phyloP scores from a whole-genome alignment of 1,140 invertebrate genomes.

The Drosophila lini region DNA sequence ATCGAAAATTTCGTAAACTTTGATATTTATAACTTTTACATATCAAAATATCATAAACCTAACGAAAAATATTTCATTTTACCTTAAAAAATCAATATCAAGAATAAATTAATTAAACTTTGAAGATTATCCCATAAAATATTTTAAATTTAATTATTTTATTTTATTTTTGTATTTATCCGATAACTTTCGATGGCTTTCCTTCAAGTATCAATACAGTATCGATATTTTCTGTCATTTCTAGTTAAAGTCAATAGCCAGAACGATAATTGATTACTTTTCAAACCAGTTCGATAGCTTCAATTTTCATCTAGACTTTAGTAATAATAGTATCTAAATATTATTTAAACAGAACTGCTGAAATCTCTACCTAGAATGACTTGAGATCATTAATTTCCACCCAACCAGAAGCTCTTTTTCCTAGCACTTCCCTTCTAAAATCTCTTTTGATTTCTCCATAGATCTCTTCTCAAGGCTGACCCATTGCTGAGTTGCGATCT shows the following conservation, averaged over 20 bases:
- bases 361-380: not conserved
- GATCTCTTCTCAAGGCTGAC: conserved; percentile 10
- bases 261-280: too few species aligned
- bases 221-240: too few species aligned
- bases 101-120: too few species aligned
- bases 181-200: too few species aligned
- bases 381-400: not conserved
- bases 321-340: not conserved
- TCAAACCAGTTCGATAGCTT: not conserved
- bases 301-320: not conserved
- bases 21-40: not conserved
- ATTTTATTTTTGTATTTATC: too few species aligned
- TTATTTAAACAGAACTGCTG: not conserved
- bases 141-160: too few species aligned
- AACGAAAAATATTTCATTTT: too few species aligned
- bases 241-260: too few species aligned
- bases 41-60: not conserved
- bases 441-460: not conserved
- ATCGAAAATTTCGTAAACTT: not conserved
- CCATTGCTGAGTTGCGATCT: conserved; percentile 3
- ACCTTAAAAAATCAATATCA: too few species aligned
- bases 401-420: not conserved
- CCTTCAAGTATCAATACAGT: too few species aligned
- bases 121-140: too few species aligned
- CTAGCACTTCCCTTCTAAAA: not conserved